phyloP scores from a whole-genome alignment of 2,113 vertebrate genomes.

The Paraplagusia blochii region DNA sequence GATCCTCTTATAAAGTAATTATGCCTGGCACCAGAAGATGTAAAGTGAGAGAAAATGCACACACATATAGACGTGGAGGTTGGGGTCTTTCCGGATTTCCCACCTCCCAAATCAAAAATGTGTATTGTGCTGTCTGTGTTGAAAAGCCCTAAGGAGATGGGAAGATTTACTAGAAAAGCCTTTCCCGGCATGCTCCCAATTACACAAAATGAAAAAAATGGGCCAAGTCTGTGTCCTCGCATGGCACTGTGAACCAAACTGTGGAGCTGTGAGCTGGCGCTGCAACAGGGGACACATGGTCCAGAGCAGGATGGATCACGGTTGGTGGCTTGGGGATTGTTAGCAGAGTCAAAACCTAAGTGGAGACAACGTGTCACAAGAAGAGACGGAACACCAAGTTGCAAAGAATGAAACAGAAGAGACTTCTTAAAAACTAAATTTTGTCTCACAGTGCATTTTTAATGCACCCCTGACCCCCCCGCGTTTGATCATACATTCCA shows the following conservation, averaged over 20 bases:
- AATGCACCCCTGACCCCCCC: too few relatives aligned
- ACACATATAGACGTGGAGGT: constrained; percentile 17
- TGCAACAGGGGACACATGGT: not conserved
- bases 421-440: constrained; percentile 17
- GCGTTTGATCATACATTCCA: not conserved
- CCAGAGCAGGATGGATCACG: not conserved
- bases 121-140: constrained; percentile 13
- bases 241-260: constrained; percentile 6
- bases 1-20: constrained; percentile 48
- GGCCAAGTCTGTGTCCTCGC: constrained; percentile 9
- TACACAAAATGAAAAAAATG: constrained; percentile 26
- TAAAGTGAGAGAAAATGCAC: constrained; percentile 28
- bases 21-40: constrained; percentile 21
- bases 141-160: constrained; percentile 34
- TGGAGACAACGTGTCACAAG: constrained; percentile 31
- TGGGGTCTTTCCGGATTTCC: too few relatives aligned
- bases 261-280: not conserved
- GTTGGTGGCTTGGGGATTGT: constrained; percentile 8
- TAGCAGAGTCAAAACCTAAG: constrained; percentile 39
- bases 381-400: constrained; percentile 11
- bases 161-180: constrained; percentile 29
- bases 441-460: not conserved
- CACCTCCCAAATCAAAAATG: not conserved
- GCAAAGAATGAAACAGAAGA: not conserved
- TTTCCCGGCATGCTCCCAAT: constrained; percentile 34